Evolutionary conservation across 2,797 vertebrate species (phyloP), one percentile per base, ranked within the genome.

Genomic region (Falco columbarius): DNA sequence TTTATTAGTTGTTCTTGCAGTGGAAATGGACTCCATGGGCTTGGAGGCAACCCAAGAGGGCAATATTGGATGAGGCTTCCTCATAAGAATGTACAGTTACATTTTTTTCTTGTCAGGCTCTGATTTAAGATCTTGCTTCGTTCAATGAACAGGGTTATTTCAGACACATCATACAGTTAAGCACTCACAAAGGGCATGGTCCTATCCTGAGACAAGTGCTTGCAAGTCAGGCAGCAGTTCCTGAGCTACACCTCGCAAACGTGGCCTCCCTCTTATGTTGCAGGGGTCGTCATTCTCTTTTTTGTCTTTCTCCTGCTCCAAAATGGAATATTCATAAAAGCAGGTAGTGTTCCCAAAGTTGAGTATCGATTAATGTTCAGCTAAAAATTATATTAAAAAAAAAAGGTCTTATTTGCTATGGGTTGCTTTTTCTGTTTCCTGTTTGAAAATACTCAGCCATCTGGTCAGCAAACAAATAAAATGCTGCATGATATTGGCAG

Each of bases 361-460:
- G 36, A 82, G 7, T 73, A 58, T 23, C 0, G 5, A 76, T n/a
- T 29, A 93, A 81, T 26, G 65, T 55, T 91, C 44, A 77, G 17
- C 36, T 92, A 67, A 55, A 80, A 71, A 17, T 27, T 49, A 1
- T 42, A 42, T 38, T 62, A n/a, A 59, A 80, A 32, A 36, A 62
- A 81, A 77, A 47, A 30, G 0, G 1, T 38, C 47, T 72, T 86
- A 51, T 67, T 94, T 91, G 46, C 62, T 70, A 14, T 79, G 67
- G 6, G 4, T 80, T 47, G 19, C 2, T 14, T 32, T 66, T 34
- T 13, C 24, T 22, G 44, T 20, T 9, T 1, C 14, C 20, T 81
- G 56, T 95, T 95, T 92, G 86, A 87, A 96, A 95, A 95, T 93
- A 94, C 47, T 82, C 86, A 91, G 34, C 86, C 93, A 88, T 92